These are phyloP conservation scores for Bombus balteatus DNA, from an alignment of 1,140 invertebrate species.

Conservation along the genomic window DNA sequence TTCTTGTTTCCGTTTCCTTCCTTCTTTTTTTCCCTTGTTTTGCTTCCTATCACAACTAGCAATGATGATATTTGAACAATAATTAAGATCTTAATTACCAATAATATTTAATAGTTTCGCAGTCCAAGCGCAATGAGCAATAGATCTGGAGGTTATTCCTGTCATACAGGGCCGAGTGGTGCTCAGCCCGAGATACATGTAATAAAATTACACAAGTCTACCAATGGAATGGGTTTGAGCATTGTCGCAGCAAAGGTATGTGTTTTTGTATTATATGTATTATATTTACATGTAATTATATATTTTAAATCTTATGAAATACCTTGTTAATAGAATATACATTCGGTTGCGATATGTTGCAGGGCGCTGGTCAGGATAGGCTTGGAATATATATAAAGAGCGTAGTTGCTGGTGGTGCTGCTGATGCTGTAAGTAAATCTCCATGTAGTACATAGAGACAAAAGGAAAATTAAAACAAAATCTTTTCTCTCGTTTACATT, in stretches of 20 bases:
- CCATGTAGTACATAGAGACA: no score
- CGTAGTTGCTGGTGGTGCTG: conserved; percentile 97
- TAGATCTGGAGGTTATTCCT: conserved; percentile 83
- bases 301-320: neutral
- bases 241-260: conserved; percentile 95
- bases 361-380: conserved; percentile 95
- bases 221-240: conserved; percentile 95
- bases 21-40: neutral
- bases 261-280: neutral
- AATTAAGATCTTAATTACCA: conserved; percentile 45
- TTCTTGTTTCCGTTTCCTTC: no score
- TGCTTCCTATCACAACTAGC: neutral
- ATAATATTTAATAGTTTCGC: conserved; percentile 80
- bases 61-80: neutral
- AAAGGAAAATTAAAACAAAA: no score
- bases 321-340: neutral
- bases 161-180: conserved; percentile 72
- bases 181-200: conserved; percentile 89
- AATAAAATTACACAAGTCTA: conserved; percentile 95
- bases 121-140: conserved; percentile 86
- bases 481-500: no score
- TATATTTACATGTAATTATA: neutral
- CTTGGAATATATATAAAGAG: conserved; percentile 99
- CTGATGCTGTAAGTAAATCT: conserved; percentile 89
- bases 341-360: conserved; percentile 55